Evolutionary conservation across 2,113 vertebrate species (phyloP).

Genomic region (Hystrix cristata): DNA sequence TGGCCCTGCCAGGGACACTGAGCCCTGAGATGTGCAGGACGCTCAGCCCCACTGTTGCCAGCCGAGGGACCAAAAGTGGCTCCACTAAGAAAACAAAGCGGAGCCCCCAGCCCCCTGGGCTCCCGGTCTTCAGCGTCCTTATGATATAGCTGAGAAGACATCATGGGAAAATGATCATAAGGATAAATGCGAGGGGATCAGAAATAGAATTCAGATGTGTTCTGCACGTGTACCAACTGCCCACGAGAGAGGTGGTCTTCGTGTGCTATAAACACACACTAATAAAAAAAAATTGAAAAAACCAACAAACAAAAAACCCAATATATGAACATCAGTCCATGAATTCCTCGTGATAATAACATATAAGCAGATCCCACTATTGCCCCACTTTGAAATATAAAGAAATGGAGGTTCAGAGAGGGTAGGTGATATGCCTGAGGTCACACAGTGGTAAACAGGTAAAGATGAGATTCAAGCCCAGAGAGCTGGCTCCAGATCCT

Average conservation of each 20-base stretch:
- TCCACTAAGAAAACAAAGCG: too few species aligned
- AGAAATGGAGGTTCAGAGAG: background rate
- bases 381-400: background rate
- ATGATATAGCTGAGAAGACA: background rate
- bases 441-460: background rate
- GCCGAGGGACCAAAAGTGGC: too few species aligned
- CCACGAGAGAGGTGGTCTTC: background rate
- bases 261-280: background rate
- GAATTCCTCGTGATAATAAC: rapidly evolving
- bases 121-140: background rate
- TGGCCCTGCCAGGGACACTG: background rate
- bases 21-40: background rate
- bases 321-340: rapidly evolving
- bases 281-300: background rate
- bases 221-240: background rate
- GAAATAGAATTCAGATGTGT: too few species aligned
- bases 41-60: background rate
- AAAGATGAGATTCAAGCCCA: background rate
- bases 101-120: rapidly evolving
- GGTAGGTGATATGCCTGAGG: background rate
- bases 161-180: rapidly evolving
- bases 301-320: background rate
- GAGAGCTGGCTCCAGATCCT: background rate
- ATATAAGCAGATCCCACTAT: background rate
- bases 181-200: background rate